A percentile compares a stretch with the other conserved stretches of the same genome.
Evolutionary conservation across 2,113 vertebrate genomes (phyloP).

Genomic region (Pollachius pollachius): DNA sequence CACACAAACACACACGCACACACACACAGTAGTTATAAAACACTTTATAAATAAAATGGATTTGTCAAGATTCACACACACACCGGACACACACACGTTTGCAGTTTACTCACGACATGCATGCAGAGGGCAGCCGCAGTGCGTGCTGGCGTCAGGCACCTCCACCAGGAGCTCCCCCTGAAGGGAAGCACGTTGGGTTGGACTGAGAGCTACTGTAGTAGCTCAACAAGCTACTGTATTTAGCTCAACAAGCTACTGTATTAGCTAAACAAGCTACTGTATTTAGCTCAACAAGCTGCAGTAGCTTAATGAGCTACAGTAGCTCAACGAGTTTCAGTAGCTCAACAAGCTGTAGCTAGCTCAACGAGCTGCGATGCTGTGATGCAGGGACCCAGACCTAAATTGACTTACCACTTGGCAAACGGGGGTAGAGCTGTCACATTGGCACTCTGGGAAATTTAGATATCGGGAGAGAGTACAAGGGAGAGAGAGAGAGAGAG

Average conservation of each 20-base stretch:
- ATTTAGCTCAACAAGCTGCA: too few species aligned
- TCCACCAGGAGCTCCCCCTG: conserved; percentile 87
- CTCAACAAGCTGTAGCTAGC: too few species aligned
- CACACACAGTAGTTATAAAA: background rate
- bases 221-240: too few species aligned
- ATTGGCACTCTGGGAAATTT: conserved; percentile 83
- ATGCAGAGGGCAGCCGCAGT: conserved; percentile 85
- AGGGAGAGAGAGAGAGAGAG: too few species aligned
- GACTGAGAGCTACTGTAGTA: conserved; percentile 20
- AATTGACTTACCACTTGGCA: conserved; percentile 87
- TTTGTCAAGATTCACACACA: background rate
- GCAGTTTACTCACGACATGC: conserved; percentile 79
- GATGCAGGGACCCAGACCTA: conserved; percentile 24
- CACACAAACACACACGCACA: background rate
- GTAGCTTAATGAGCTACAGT: too few species aligned
- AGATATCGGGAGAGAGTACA: background rate
- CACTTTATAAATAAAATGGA: too few species aligned
- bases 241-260: background rate
- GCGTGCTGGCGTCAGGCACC: conserved; percentile 72
- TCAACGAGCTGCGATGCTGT: conserved; percentile 14
- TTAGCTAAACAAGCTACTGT: too few species aligned
- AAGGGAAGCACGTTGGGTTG: conserved; percentile 45
- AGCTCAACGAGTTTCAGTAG: too few species aligned
- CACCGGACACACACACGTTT: background rate
- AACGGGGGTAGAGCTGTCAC: conserved; percentile 73